These are phyloP conservation scores for Ptyas mucosa DNA, from an alignment of 2,113 vertebrate species.

Conservation along the genomic window DNA sequence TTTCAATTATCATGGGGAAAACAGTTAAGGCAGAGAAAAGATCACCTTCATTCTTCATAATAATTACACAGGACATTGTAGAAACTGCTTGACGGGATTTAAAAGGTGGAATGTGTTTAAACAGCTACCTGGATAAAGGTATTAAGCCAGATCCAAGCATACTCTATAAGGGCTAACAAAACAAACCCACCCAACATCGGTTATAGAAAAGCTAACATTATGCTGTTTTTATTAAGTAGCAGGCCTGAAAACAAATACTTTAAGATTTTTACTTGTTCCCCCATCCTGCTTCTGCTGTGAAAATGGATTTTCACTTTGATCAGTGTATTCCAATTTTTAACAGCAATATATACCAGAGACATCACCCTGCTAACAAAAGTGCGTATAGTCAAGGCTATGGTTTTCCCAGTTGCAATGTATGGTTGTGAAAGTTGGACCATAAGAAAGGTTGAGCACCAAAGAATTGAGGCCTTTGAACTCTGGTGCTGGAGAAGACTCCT, in stretches of 20 bases:
- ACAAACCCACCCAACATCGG: neutral
- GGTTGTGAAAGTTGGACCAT: too few species aligned
- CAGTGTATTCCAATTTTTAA: constrained; percentile 2
- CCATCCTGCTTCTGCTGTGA: neutral
- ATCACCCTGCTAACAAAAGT: too few species aligned
- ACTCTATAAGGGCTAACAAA: neutral
- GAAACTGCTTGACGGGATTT: constrained; percentile 42
- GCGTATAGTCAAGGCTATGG: too few species aligned
- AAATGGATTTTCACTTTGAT: neutral
- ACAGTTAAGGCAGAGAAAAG: constrained; percentile 43
- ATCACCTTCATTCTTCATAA: constrained; percentile 48
- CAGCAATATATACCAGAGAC: neutral
- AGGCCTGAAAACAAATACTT: neutral
- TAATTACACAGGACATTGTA: constrained; percentile 48
- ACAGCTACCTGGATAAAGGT: constrained; percentile 33
- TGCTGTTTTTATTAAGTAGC: neutral
- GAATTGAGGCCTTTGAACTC: too few species aligned
- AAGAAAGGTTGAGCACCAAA: too few species aligned
- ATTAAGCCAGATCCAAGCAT: constrained; percentile 46
- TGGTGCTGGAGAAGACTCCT: too few species aligned
- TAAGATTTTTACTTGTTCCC: neutral
- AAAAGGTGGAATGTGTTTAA: constrained; percentile 42
- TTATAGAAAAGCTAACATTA: neutral
- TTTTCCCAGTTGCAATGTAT: too few species aligned
- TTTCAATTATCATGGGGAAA: constrained; percentile 20